These are phyloP conservation scores for Clangula hyemalis DNA, from an alignment of 2,797 vertebrate species.

Conservation along the genomic window DNA sequence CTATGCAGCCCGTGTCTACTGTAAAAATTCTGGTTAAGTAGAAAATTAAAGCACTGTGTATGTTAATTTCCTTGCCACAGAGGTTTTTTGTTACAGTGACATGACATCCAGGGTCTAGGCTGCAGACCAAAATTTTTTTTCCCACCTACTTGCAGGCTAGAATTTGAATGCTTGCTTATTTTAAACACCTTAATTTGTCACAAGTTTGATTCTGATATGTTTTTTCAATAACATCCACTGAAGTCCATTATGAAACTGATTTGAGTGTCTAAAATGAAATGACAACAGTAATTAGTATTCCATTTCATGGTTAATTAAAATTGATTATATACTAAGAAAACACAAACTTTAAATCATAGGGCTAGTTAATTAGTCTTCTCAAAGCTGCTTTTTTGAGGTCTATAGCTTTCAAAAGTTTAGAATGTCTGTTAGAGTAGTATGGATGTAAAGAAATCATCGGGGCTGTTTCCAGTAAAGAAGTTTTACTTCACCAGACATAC, in stretches of 20 bases:
- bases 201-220: conserved; percentile 48
- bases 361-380: conserved; percentile 38
- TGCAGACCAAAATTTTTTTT: conserved; percentile 3
- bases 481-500: not conserved
- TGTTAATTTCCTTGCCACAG: conserved; percentile 28
- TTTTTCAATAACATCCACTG: conserved; percentile 25
- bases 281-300: conserved; percentile 63
- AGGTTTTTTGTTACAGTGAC: conserved; percentile 5
- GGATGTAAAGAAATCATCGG: not conserved
- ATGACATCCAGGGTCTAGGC: not conserved
- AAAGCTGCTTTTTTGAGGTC: conserved; percentile 8
- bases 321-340: conserved; percentile 46
- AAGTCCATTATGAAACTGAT: conserved; percentile 58
- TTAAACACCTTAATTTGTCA: conserved; percentile 44
- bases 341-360: conserved; percentile 3
- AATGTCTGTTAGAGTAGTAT: not conserved
- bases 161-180: conserved; percentile 34
- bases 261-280: conserved; percentile 50
- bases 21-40: conserved; percentile 1
- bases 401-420: not conserved
- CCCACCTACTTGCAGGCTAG: not conserved
- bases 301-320: conserved; percentile 62
- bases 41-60: conserved; percentile 5
- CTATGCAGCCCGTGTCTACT: not conserved
- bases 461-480: not conserved